Base-by-base conservation (phyloP, 1,140 invertebrate genomes). In the Paraescarpia echinospica region DNA sequence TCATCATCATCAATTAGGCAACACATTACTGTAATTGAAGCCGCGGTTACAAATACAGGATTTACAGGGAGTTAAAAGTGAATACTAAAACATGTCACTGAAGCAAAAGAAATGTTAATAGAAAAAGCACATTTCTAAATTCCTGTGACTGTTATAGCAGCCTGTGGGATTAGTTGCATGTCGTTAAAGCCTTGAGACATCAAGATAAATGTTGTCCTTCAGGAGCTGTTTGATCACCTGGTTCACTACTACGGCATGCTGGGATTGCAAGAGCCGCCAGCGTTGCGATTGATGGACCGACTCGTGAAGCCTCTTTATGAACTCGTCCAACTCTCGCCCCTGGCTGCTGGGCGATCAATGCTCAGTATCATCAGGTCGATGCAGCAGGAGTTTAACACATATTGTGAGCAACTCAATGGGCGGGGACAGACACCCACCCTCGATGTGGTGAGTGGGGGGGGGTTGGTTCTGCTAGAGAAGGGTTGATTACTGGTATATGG, bases 241-340 rank as follows among this genome's bases (percentile, higher is more conserved):
- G 94, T 99, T 51, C 97, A 98, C 95, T 97, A 98, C 95, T 94
- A 98, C 33, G 97, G 98, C 94, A 97, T 98, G 94, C 94, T 97
- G 93, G 95, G 96, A 77, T 96, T 97, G 93, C 95, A 96, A 94
- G 94, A 97, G 41, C 95, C 95, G 8, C 94, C 95, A 34, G 92
- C 94, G 22, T 91, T 96, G 18, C 31, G 93, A 9, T 91, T 95
- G 31, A 91, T 95, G 1, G 94, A 96, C 92, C 96, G 96, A 95
- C 94, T 99, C 35, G 96, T 94, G 9, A 92, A 93, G 9, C 96
- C 97, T 94, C 95, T 98, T 6, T 98, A 97, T 94, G 97, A 98
- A 94, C 95, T 99, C 90, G 97, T 97, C 0, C 97, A 98, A 93
- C 95, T 97, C 34, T 97, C 97, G 95, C 96, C 98, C 22, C 96